phyloP scores from a whole-genome alignment of 64 coral and sea anemone genomes.

The Trachythela sp. region DNA sequence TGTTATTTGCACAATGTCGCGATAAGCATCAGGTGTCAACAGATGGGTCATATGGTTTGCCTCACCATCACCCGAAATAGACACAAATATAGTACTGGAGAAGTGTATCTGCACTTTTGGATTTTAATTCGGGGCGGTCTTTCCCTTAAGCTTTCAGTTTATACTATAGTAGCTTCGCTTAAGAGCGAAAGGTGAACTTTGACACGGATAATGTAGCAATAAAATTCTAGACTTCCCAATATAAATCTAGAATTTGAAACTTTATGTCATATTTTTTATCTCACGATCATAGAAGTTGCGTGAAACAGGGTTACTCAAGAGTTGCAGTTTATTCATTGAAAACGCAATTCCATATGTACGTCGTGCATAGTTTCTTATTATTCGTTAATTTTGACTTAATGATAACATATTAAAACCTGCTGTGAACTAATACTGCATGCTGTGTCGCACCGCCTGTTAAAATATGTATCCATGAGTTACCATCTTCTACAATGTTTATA shows the following conservation, averaged over 20 bases:
- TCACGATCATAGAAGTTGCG: background rate
- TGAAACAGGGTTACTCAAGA: background rate
- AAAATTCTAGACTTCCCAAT: no score
- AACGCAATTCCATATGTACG: background rate
- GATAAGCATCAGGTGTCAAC: conserved; percentile 3
- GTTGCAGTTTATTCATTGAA: background rate
- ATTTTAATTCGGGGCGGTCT: background rate
- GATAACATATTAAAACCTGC: background rate
- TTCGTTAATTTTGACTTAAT: background rate
- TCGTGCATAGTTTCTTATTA: background rate
- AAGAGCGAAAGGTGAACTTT: background rate
- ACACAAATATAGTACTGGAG: background rate
- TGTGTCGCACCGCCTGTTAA: background rate
- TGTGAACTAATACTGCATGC: background rate
- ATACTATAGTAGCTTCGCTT: background rate
- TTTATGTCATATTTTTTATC: background rate
- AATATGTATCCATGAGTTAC: no score
- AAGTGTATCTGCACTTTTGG: background rate
- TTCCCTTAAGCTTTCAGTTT: background rate
- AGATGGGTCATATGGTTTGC: background rate
- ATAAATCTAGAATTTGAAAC: background rate
- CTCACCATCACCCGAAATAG: background rate
- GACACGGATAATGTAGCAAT: no score
- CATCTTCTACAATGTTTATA: no score
- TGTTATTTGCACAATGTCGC: conserved; percentile 12